Conservation (phyloP, 2,797 vertebrate genomes). For the Lindbergichthys nudifrons region DNA sequence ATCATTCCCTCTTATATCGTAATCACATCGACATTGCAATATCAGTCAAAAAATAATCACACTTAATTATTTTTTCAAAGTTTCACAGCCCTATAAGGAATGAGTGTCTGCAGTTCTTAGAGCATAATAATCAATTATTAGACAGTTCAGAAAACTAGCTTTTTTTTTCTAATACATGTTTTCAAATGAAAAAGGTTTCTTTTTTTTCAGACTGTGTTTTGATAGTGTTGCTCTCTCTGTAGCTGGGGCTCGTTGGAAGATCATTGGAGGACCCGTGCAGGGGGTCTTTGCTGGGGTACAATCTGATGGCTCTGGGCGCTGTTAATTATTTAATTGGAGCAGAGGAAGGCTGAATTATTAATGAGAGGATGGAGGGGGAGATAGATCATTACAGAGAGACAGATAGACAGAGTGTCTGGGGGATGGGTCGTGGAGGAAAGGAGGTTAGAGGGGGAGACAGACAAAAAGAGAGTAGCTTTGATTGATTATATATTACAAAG, state of each 20-base stretch:
- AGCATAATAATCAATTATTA: not conserved
- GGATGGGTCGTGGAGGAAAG: conserved; percentile 26
- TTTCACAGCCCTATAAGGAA: too few relatives aligned
- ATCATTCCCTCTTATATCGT: too few relatives aligned
- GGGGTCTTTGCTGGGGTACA: conserved; percentile 28
- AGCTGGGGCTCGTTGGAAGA: conserved; percentile 12
- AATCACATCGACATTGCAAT: too few relatives aligned
- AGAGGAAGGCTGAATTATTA: conserved; percentile 58
- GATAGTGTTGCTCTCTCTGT: not conserved
- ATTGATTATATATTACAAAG: not conserved
- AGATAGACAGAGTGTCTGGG: conserved; percentile 19
- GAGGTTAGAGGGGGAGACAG: conserved; percentile 35
- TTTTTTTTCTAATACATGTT: not conserved
- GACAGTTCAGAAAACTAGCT: not conserved
- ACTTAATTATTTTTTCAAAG: too few relatives aligned
- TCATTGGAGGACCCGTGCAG: conserved; percentile 3
- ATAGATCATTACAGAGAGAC: conserved; percentile 36
- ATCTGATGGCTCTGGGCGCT: conserved; percentile 28
- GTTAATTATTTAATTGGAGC: conserved; percentile 70
- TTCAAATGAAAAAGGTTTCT: not conserved
- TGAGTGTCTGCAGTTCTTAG: not conserved
- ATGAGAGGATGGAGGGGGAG: conserved; percentile 44
- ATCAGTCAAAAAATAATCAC: too few relatives aligned
- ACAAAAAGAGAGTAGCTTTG: conserved; percentile 13
- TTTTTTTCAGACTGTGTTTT: not conserved